Evolutionary conservation across 2,797 vertebrate genomes (phyloP), one percentile per base, ranked within the genome.

Genomic region (Spea hammondii): DNA sequence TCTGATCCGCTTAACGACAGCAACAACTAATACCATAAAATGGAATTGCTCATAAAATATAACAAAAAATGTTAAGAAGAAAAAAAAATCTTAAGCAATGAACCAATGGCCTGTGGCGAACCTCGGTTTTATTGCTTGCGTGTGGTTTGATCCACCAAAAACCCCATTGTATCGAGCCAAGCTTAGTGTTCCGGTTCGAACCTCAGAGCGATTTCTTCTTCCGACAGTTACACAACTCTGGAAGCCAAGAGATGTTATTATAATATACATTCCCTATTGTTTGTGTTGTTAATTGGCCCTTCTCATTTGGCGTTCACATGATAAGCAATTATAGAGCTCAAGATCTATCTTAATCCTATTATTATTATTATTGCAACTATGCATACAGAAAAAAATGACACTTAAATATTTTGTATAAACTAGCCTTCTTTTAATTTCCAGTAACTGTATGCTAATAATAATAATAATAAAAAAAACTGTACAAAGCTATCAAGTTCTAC

Each of bases 141-240:
- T 50, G 46, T 12, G 45, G 8, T 66, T 14, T 44, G 2, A 45
- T 11, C 5, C 46, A 8, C 53, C 14, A 17, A 74, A 74, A 74
- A 10, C 60, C 11, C 65, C 55, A 74, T 69, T 74, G 72, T 72
- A 55, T 48, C n/a, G 60, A 8, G 45, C 14, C 9, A n/a, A 46
- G 71, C 9, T 70, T 5, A 49, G 51, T 51, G 49, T 79, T 45
- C 78, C 78, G 10, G 7, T 12, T 48, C 48, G 74, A 74, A 75
- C 75, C 65, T 11, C 14, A 32, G 59, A 9, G 75, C 72, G 55
- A 5, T 60, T 17, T 65, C 55, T 65, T 64, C 59, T 79, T 75
- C 72, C 65, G 53, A 10, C 53, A 68, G 57, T 75, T 79, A 6
- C 65, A 64, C 65, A 74, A 79, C 62, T 62, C 50, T 79, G 53